Base-by-base conservation (phyloP, 2,888 invertebrate species). In the Caenorhabditis sp. region DNA sequence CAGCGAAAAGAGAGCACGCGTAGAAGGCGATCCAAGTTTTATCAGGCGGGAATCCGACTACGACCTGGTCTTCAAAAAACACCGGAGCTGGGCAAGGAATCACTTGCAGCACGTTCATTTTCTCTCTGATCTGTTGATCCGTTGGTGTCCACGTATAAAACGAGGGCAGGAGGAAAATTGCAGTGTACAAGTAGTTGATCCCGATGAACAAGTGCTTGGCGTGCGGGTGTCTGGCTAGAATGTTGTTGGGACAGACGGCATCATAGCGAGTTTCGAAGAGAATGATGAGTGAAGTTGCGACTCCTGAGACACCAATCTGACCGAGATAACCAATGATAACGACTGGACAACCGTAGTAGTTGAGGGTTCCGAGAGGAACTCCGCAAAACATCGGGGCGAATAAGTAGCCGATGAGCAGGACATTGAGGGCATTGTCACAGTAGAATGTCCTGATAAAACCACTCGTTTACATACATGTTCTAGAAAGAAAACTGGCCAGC, bases 231-330 rank as follows among this genome's bases (percentile, higher is more conserved):
- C n/a, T n/a, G 5, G 18, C 51, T 18, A 64, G 50, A 32, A 64
- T 50, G 32, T 28, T 62, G 15, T 35, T 35, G 20, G 65, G 65
- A 2, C n/a, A 9, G 11, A 65, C 64, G 1, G 64, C 64, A 6
- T 28, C 32, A 32, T 65, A 65, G 15, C 64, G 65, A 1, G 65
- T 53, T 51, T 53, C 53, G 28, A 53, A 67, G 6, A 53, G 40
- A 15, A 67, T 53, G 15, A 53, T 32, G 18, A 67, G 65, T n/a
- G 53, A 53, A 0, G 64, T 67, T 9, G 53, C 40, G 11, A 67
- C 65, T 32, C 65, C 65, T 9, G 65, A 67, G n/a, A 67, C 55
- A 6, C 65, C 65, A n/a, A 67, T 67, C n/a, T 67, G 65, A 9
- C 65, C 65, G 8, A 67, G 53, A 20, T 53, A 67, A 1, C 65